Conservation (phyloP, 2,797 vertebrate species). For the Mormyrops boulengeri region DNA sequence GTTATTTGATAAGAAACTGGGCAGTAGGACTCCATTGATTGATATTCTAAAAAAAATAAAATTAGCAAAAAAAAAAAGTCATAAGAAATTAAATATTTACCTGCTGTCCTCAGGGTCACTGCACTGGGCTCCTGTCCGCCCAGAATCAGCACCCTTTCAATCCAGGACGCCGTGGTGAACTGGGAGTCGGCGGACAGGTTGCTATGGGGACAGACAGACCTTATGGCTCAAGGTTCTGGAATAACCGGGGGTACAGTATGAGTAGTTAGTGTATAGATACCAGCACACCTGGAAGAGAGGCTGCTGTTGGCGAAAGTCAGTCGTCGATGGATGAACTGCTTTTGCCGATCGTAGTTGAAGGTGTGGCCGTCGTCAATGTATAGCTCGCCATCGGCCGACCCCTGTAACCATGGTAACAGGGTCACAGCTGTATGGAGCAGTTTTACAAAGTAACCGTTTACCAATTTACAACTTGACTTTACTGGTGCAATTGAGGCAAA, state of each 20-base stretch:
- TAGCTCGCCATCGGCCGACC: constrained; percentile 74
- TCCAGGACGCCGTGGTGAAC: constrained; percentile 70
- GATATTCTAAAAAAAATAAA: background rate
- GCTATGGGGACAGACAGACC: constrained; percentile 44
- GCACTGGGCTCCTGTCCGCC: constrained; percentile 68
- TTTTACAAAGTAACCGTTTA: background rate
- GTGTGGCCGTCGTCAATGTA: constrained; percentile 84
- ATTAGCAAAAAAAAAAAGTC: background rate
- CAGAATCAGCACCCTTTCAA: constrained; percentile 76
- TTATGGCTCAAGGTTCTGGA: background rate
- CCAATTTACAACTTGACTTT: background rate
- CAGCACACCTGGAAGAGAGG: constrained; percentile 68
- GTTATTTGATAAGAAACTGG: background rate
- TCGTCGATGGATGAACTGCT: constrained; percentile 70
- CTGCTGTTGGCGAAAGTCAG: constrained; percentile 65
- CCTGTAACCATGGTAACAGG: constrained; percentile 50
- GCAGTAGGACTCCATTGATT: background rate
- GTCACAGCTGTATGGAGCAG: background rate
- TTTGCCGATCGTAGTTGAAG: constrained; percentile 67
- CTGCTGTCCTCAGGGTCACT: constrained; percentile 58
- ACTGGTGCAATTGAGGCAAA: background rate
- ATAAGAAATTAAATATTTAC: constrained; percentile 44
- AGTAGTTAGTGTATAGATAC: background rate
- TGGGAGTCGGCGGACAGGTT: constrained; percentile 62
- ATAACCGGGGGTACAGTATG: background rate